phyloP scores from a whole-genome alignment of 2,888 invertebrate species.

The Andrena minutula region DNA sequence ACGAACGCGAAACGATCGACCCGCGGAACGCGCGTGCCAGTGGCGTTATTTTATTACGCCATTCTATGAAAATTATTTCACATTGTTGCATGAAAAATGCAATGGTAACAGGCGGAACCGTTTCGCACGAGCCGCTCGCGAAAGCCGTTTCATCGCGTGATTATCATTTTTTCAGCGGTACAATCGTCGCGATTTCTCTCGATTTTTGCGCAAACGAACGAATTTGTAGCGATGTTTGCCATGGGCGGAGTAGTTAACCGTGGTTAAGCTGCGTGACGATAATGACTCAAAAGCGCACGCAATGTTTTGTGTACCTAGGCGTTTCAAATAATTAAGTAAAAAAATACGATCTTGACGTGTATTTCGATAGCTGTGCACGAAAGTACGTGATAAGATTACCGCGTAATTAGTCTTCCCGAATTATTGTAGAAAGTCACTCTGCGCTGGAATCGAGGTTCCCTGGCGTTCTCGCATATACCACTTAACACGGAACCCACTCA shows the following conservation, averaged over 20 bases:
- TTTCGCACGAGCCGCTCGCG: conserved; percentile 3
- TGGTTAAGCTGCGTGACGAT: neutral
- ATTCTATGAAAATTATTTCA: conserved; percentile 33
- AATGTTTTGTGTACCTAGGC: too few relatives aligned
- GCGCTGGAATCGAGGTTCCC: too few relatives aligned
- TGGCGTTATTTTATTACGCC: conserved; percentile 30
- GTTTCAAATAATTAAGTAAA: too few relatives aligned
- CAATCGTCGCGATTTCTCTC: conserved; percentile 22
- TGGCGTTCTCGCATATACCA: too few relatives aligned
- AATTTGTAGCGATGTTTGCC: neutral
- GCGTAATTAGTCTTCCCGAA: too few relatives aligned
- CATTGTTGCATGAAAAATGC: conserved; percentile 38
- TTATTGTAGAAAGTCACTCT: too few relatives aligned
- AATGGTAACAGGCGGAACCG: conserved; percentile 7
- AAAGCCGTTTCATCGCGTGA: conserved; percentile 18
- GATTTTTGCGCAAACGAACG: neutral
- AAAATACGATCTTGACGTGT: too few relatives aligned
- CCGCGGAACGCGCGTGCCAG: neutral
- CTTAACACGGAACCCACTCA: too few relatives aligned
- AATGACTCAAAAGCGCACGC: neutral
- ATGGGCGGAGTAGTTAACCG: conserved; percentile 1
- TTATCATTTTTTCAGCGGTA: conserved; percentile 31
- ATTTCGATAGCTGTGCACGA: too few relatives aligned
- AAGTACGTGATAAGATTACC: too few relatives aligned
- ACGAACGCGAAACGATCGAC: conserved; percentile 14